These are phyloP conservation scores for Orbicella faveolata DNA, from an alignment of 64 coral and sea anemone genomes.

Conservation along the genomic window DNA sequence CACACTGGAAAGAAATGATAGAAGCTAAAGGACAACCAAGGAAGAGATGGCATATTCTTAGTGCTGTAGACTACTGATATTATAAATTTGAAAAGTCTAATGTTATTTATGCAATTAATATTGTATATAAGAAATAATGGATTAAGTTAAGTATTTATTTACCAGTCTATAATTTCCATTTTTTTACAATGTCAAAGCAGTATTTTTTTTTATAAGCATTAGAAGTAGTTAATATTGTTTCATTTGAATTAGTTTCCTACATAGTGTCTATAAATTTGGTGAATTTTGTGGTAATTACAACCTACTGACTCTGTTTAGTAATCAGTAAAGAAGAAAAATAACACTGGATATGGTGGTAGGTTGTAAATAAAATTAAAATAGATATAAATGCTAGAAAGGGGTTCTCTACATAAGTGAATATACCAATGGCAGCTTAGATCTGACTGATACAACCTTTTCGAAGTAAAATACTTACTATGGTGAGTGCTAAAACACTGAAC, in stretches of 20 bases:
- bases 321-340: not conserved
- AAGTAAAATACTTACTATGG: too few relatives aligned
- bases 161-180: not conserved
- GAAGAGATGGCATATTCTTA: slow-evolving; percentile 94
- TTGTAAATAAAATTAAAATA: too few relatives aligned
- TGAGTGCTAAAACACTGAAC: too few relatives aligned
- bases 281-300: not conserved
- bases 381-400: too few relatives aligned
- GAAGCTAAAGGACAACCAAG: slow-evolving; percentile 78
- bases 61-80: slow-evolving; percentile 90
- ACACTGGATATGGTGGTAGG: not conserved
- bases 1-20: slow-evolving; percentile 97
- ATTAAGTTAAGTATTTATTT: not conserved
- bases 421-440: too few relatives aligned
- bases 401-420: too few relatives aligned
- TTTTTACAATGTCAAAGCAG: not conserved
- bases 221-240: not conserved
- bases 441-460: too few relatives aligned
- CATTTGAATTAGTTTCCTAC: not conserved
- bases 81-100: not conserved
- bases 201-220: not conserved
- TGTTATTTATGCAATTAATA: not conserved
- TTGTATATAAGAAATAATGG: not conserved
- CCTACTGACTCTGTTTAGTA: not conserved
- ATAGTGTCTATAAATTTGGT: not conserved